phyloP scores from a whole-genome alignment of 2,113 vertebrate genomes.

The Okapia johnstoni region DNA sequence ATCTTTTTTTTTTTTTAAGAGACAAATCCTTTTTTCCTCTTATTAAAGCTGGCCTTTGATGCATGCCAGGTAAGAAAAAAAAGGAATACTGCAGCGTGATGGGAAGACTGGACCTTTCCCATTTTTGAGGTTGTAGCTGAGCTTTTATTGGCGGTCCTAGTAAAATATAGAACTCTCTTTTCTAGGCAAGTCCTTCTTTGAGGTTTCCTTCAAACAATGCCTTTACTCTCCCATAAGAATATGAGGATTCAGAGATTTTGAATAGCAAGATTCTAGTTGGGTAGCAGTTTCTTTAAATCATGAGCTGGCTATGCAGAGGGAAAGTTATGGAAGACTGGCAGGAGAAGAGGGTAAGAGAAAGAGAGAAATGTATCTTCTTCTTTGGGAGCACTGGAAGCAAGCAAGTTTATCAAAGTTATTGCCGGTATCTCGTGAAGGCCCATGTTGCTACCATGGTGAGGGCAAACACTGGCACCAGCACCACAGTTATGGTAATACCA shows the following conservation, averaged over 20 bases:
- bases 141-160: slow-evolving; percentile 12
- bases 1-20: not conserved
- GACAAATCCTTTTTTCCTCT: slow-evolving; percentile 40
- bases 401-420: slow-evolving; percentile 72
- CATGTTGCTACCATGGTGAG: slow-evolving; percentile 69
- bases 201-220: slow-evolving; percentile 49
- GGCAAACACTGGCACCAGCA: slow-evolving; percentile 78
- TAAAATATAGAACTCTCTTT: not conserved
- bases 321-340: not conserved
- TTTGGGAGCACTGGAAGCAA: slow-evolving; percentile 52
- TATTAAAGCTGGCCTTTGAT: slow-evolving; percentile 8
- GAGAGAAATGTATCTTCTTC: slow-evolving; percentile 33
- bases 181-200: slow-evolving; percentile 36
- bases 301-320: slow-evolving; percentile 58
- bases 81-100: not conserved
- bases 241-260: slow-evolving; percentile 34
- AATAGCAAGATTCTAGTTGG: slow-evolving; percentile 60
- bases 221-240: slow-evolving; percentile 44
- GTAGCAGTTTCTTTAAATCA: slow-evolving; percentile 75
- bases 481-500: slow-evolving; percentile 74
- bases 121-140: slow-evolving; percentile 56
- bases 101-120: slow-evolving; percentile 35
- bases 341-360: not conserved
- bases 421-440: slow-evolving; percentile 80
- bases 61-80: slow-evolving; percentile 19